Evolutionary conservation across 2,888 invertebrate species (phyloP).

Genomic region (Hoplodrina ambigua): DNA sequence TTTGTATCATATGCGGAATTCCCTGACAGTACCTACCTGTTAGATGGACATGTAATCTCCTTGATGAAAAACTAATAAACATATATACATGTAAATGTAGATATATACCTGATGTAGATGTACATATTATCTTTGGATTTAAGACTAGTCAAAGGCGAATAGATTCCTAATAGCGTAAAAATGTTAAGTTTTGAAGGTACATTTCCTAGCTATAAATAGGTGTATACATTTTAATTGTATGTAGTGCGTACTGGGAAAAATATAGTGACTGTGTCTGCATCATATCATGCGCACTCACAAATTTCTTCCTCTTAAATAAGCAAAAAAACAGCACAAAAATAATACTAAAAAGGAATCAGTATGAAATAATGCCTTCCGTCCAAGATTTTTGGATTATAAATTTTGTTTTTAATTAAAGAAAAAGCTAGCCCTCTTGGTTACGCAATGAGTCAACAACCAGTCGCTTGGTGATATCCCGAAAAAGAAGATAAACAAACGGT

Average conservation of each 20-base stretch:
- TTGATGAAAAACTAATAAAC: no score
- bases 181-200: not conserved
- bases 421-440: no score
- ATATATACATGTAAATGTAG: no score
- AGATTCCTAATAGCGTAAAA: not conserved
- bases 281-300: not conserved
- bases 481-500: no score
- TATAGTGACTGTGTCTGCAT: conserved; percentile 2
- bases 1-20: conserved; percentile 21
- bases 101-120: no score
- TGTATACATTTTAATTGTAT: not conserved
- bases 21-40: conserved; percentile 2
- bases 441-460: no score
- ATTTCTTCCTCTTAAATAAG: not conserved
- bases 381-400: no score
- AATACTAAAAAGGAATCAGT: not conserved
- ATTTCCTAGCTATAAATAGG: not conserved
- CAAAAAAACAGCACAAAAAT: not conserved
- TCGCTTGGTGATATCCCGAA: no score
- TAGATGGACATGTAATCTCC: not conserved
- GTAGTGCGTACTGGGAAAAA: conserved; percentile 6
- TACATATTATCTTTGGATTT: conserved; percentile 19
- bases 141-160: conserved; percentile 2
- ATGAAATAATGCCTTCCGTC: no score
- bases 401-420: no score